Base-by-base conservation (phyloP, 2,113 vertebrate genomes). In the Willisornis vidua region DNA sequence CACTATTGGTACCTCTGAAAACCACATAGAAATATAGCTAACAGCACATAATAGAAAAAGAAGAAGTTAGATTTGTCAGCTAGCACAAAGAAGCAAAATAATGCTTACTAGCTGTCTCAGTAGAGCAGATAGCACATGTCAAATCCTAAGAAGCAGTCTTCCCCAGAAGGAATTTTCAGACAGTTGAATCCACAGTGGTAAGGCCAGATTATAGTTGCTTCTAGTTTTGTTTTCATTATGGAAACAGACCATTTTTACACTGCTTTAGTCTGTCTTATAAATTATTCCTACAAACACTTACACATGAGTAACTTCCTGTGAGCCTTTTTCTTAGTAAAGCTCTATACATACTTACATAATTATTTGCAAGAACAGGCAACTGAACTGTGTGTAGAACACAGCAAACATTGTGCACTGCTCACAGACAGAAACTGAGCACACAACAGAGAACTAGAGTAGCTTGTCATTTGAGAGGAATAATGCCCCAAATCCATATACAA, bases 381-480 rank as follows among this genome's bases (percentile, higher is more conserved):
- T 62, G 48, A 93, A 77, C 35, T 91, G 13, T 20, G 31, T 45
- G 46, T 48, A 94, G 46, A 83, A 70, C 59, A 57, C 19, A 66
- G 59, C 58, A 92, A 84, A 74, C 4, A 28, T 65, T 79, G 59
- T 76, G 19, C 26, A 92, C 52, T 67, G 29, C 48, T 88, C 72
- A 76, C 35, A 83, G 54, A 65, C 7, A 85, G 74, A 94, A 96
- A 85, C 18, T 45, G 17, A 91, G 20, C n/a, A 15, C 29, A 57
- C 41, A 61, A 63, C 16, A 80, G 43, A 92, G 55, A 82, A 22
- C 14, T 51, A 66, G 46, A 90, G 84, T 63, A 67, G 24, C 28
- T 85, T 70, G 29, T 74, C 59, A 71, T 86, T 93, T 26, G 7
- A 87, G 72, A 94, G 72, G 31, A 93, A 83, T 83, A 96, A 61